phyloP scores from a whole-genome alignment of 2,888 invertebrate species.

The Phortica okadai region DNA sequence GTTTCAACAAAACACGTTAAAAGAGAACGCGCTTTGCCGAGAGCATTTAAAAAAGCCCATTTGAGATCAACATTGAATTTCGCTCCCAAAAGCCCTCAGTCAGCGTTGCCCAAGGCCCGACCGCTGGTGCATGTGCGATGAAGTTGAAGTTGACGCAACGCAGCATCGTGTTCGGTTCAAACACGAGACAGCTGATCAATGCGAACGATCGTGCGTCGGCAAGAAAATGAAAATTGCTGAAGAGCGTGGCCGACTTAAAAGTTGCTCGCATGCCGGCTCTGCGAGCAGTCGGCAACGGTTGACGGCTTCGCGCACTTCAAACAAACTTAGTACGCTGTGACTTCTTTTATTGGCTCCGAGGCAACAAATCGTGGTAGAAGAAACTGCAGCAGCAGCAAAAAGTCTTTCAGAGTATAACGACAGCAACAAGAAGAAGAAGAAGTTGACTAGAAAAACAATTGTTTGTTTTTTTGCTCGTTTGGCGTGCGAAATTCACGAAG shows the following conservation, averaged over 20 bases:
- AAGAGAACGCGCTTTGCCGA: neutral
- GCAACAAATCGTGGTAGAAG: neutral
- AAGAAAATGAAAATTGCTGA: neutral
- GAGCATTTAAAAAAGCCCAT: neutral
- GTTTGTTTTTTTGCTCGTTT: conserved; percentile 19
- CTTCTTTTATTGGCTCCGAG: neutral
- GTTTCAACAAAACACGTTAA: neutral
- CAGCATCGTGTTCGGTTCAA: neutral
- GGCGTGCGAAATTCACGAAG: conserved; percentile 16
- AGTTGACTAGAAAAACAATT: neutral
- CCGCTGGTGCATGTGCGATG: neutral
- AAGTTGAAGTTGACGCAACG: too few species aligned
- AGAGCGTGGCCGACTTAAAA: conserved; percentile 54
- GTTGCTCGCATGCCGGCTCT: conserved; percentile 56
- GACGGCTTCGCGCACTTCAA: conserved; percentile 67
- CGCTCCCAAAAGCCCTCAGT: neutral
- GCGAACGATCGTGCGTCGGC: neutral
- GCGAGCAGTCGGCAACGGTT: conserved; percentile 67
- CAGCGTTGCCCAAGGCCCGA: neutral
- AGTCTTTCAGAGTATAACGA: too few species aligned
- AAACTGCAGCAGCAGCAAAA: neutral
- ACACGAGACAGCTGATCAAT: conserved; percentile 42
- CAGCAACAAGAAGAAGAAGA: neutral
- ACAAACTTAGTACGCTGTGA: neutral
- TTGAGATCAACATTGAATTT: neutral